Percentiles rank a stretch among this genome's conserved stretches.
phyloP scores from a whole-genome alignment of 2,113 vertebrate species.

The Raphicerus campestris region DNA sequence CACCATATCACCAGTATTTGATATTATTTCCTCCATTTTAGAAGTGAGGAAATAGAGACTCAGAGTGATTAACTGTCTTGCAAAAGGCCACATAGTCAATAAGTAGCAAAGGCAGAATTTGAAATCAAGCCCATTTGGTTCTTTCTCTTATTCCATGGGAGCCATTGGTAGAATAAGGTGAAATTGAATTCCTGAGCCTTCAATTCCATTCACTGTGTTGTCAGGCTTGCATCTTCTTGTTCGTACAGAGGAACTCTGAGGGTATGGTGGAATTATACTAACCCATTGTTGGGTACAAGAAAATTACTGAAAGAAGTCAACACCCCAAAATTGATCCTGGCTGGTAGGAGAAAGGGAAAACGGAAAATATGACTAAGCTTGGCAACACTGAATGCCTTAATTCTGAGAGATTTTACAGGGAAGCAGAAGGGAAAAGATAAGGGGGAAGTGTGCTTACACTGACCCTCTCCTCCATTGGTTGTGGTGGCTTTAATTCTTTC shows the following conservation, averaged over 20 bases:
- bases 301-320: neutral
- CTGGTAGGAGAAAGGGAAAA: neutral
- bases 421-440: neutral
- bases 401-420: neutral
- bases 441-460: neutral
- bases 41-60: neutral
- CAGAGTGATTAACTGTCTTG: neutral
- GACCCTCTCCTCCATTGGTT: neutral
- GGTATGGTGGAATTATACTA: neutral
- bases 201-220: neutral
- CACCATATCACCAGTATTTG: neutral
- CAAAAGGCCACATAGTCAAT: neutral
- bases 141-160: neutral
- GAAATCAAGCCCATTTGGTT: neutral
- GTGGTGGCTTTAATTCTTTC: slow-evolving; percentile 1
- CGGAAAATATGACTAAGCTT: neutral
- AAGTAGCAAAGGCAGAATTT: neutral
- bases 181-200: neutral
- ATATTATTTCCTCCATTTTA: neutral
- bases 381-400: neutral
- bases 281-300: neutral
- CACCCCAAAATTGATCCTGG: neutral
- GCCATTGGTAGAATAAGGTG: neutral
- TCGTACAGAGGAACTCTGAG: neutral
- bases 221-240: neutral